A percentile compares a stretch with the other conserved stretches of the same genome.
Evolutionary conservation across 1,140 invertebrate genomes (phyloP).

Genomic region (Eriosoma lanigerum): DNA sequence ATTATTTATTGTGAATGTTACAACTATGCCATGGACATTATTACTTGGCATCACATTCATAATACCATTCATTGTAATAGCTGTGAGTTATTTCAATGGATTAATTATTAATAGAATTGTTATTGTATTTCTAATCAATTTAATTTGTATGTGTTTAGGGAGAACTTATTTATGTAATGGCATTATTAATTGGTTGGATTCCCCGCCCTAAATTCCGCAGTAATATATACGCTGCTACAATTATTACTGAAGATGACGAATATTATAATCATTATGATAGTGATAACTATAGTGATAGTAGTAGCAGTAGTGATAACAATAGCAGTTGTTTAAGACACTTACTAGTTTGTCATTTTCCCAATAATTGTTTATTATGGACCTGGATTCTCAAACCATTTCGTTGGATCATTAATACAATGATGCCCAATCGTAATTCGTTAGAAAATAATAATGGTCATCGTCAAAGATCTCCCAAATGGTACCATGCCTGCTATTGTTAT

Average conservation of each 20-base stretch:
- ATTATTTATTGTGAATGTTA: conserved; percentile 14
- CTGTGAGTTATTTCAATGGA: not conserved
- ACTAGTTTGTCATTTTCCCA: not conserved
- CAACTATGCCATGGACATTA: conserved; percentile 35
- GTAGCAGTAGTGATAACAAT: not conserved
- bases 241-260: conserved; percentile 16
- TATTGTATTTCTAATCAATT: not conserved
- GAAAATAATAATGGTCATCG: not conserved
- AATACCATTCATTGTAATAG: conserved; percentile 1
- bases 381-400: conserved; percentile 8
- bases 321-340: not conserved
- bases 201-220: not conserved
- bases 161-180: conserved; percentile 22
- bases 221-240: not conserved
- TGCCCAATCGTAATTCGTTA: not conserved
- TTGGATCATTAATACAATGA: not conserved
- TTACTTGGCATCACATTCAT: conserved; percentile 25
- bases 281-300: conserved; percentile 17
- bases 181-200: conserved; percentile 24
- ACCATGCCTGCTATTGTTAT: not conserved
- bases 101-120: not conserved
- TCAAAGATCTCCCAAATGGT: not conserved
- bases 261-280: conserved; percentile 36
- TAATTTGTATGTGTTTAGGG: not conserved
- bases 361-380: not conserved